Evolutionary conservation across 2,797 vertebrate genomes (phyloP), one percentile per base, ranked within the genome.

Genomic region (Acridotheres tristis): DNA sequence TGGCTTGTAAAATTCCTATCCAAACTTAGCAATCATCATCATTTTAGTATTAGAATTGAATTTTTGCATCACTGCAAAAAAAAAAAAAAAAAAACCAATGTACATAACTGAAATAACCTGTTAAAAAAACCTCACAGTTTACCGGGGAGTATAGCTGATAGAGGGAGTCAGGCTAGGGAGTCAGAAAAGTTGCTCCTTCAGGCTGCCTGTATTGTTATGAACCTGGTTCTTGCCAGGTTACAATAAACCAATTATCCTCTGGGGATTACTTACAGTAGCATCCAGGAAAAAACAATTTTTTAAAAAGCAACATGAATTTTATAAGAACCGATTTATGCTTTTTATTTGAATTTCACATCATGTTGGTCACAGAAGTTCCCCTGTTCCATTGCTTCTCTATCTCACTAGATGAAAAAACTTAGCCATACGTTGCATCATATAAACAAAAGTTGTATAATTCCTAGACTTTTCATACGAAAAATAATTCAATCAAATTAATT

Each of bases 141-240:
- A 2, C 11, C 3, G 3, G 12, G 40, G 29, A 79, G 4, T 21
- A 8, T 1, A 3, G 14, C 14, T 51, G 8, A 8, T 5, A 26
- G 26, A 50, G 10, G 23, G 20, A 32, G 58, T 34, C 30, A 42
- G 27, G 7, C 26, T 58, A 16, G 3, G 3, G 13, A 8, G 5
- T 47, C 38, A 79, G 34, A 16, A 54, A 45, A 45, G 11, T 45
- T 62, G 18, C 25, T 5, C 0, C 48, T 79, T 79, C 32, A 29
- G 45, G 63, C 45, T 79, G 17, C 11, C 25, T 57, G 17, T 65
- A 5, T 61, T 38, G 18, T 14, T 83, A 50, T 54, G 50, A 51
- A 43, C 58, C 8, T 47, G 16, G 5, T 48, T 67, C n/a, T 54
- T 76, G 17, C 9, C 43, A 21, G 48, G 30, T n/a, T 73, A 21